phyloP scores from a whole-genome alignment of 1,140 invertebrate genomes.

The Aphelenchoides fujianensis region DNA sequence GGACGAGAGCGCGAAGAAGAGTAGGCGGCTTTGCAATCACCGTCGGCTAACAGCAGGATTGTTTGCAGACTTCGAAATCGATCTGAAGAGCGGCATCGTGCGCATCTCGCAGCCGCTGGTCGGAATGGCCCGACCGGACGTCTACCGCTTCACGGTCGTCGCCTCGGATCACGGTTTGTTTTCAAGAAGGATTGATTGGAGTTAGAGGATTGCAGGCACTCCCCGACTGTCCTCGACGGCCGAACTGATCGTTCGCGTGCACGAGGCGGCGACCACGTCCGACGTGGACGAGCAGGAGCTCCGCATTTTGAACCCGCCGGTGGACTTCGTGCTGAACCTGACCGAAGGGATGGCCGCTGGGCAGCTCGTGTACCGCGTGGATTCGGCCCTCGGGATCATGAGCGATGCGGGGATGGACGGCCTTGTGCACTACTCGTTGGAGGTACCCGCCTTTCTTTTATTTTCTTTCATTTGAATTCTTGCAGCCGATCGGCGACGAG shows the following conservation, averaged over 20 bases:
- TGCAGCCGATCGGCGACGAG: constrained; percentile 21
- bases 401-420: background rate
- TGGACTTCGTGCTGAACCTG: constrained; percentile 22
- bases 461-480: constrained; percentile 18
- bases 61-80: constrained; percentile 24
- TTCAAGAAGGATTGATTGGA: background rate
- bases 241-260: constrained; percentile 14
- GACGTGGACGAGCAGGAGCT: constrained; percentile 17
- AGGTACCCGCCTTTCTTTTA: constrained; percentile 1
- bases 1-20: constrained; percentile 25
- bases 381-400: background rate
- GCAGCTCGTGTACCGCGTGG: background rate
- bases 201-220: background rate
- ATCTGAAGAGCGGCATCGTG: constrained; percentile 12
- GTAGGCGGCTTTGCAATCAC: constrained; percentile 15
- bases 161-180: constrained; percentile 8
- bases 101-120: background rate
- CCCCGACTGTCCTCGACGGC: constrained; percentile 19
- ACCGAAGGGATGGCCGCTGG: constrained; percentile 15
- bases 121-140: constrained; percentile 6
- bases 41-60: constrained; percentile 6
- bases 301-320: constrained; percentile 17
- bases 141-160: constrained; percentile 18
- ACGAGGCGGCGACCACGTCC: constrained; percentile 12
- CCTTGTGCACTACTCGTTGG: background rate